phyloP scores from a whole-genome alignment of 2,797 vertebrate species.

The Falco rusticolus region DNA sequence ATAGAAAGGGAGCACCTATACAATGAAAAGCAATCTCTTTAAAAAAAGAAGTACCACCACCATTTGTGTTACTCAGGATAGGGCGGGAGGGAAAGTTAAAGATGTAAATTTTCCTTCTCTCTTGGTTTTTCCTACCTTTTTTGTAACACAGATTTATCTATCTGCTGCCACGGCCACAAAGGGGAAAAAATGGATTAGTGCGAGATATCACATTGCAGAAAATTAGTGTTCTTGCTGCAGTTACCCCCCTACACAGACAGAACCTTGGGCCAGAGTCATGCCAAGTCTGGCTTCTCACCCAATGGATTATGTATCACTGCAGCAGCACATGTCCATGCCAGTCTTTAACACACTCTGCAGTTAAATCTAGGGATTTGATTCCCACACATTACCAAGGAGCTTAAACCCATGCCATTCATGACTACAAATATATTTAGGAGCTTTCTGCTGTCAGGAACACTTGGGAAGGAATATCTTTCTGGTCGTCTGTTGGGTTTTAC shows the following conservation, averaged over 20 bases:
- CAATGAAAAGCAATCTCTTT: not conserved
- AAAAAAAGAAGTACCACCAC: not conserved
- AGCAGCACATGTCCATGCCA: slow-evolving; percentile 39
- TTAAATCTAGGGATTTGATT: slow-evolving; percentile 24
- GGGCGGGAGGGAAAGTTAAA: not conserved
- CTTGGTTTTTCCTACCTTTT: not conserved
- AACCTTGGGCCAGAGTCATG: not conserved
- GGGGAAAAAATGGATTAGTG: slow-evolving; percentile 39
- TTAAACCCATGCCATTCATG: not conserved
- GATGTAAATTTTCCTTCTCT: not conserved
- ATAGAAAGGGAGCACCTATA: not conserved
- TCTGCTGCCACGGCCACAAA: not conserved
- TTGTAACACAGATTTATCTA: not conserved
- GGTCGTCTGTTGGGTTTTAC: not conserved
- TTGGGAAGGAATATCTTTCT: not conserved
- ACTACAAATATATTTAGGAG: slow-evolving; percentile 21
- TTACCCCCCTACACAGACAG: not conserved
- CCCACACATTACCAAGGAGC: slow-evolving; percentile 23
- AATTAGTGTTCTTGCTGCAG: slow-evolving; percentile 1
- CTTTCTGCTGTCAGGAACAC: not conserved
- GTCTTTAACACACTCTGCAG: not conserved
- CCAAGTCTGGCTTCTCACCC: slow-evolving; percentile 28
- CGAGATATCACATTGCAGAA: slow-evolving; percentile 42
- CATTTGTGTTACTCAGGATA: not conserved
- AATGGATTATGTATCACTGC: not conserved